Conservation (phyloP, 2,888 invertebrate genomes). For the Homarus gammarus region DNA sequence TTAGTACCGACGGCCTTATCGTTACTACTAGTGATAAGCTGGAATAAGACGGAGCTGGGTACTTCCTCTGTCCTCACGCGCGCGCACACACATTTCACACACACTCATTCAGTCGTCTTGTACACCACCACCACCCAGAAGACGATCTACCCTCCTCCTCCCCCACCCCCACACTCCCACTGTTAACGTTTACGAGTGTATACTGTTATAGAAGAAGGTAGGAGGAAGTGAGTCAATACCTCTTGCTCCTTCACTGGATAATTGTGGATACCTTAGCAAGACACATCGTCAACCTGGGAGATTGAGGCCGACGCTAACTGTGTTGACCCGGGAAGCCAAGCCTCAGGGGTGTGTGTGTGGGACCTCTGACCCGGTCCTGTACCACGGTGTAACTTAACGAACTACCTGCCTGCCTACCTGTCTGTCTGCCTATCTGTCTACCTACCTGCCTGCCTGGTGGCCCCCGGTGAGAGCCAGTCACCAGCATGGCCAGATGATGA, state of each 20-base stretch:
- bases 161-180: neutral
- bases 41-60: neutral
- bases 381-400: no score
- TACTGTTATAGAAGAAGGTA: neutral
- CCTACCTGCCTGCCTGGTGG: neutral
- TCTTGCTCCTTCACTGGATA: no score
- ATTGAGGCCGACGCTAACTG: neutral
- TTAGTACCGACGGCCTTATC: neutral
- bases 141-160: neutral
- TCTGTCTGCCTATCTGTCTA: no score
- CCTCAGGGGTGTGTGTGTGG: no score
- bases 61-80: no score
- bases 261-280: neutral
- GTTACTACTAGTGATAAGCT: neutral
- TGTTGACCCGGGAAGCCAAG: neutral
- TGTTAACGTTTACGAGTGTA: neutral
- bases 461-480: neutral
- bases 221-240: neutral
- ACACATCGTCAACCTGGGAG: neutral
- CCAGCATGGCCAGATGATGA: neutral
- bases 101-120: neutral
- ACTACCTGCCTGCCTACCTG: no score
- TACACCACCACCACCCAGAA: neutral
- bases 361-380: conserved; percentile 16
- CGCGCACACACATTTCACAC: no score